A percentile compares a stretch with the other conserved stretches of the same genome.
Evolutionary conservation across 2,113 vertebrate species (phyloP).

Genomic region (Ranitomeya imitator): DNA sequence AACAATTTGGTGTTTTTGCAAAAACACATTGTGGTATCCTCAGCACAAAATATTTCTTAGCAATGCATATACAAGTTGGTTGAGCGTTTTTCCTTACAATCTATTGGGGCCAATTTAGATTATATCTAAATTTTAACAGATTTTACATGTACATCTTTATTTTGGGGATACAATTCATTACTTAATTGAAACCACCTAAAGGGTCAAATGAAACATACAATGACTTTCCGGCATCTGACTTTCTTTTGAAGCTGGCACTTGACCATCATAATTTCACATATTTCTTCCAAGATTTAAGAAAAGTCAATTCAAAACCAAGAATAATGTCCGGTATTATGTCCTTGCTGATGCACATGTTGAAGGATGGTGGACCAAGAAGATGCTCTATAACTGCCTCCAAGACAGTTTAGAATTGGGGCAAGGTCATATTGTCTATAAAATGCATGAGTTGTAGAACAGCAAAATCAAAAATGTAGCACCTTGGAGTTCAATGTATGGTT

Average conservation of each 20-base stretch:
- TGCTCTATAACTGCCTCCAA: slow-evolving; percentile 69
- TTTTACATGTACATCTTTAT: neutral
- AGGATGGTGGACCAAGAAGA: slow-evolving; percentile 66
- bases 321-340: slow-evolving; percentile 61
- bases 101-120: slow-evolving; percentile 8
- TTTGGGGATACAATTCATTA: neutral
- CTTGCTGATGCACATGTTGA: slow-evolving; percentile 62
- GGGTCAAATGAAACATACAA: neutral
- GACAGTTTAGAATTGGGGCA: slow-evolving; percentile 73
- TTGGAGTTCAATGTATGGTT: slow-evolving; percentile 72
- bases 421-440: slow-evolving; percentile 79
- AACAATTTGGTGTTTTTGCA: slow-evolving; percentile 9
- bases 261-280: neutral
- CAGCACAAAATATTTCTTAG: neutral
- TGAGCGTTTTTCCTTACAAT: neutral
- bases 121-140: neutral
- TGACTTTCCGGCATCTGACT: neutral
- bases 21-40: neutral
- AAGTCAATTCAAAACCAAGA: slow-evolving; percentile 19
- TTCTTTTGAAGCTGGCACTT: slow-evolving; percentile 5
- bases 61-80: slow-evolving; percentile 24
- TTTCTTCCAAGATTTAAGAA: neutral
- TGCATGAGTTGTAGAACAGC: slow-evolving; percentile 71
- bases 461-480: slow-evolving; percentile 77
- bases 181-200: neutral